Evolutionary conservation across 37 sponge, comb jelly and placozoan genomes (phyloP).

Genomic region (Bolinopsis microptera): DNA sequence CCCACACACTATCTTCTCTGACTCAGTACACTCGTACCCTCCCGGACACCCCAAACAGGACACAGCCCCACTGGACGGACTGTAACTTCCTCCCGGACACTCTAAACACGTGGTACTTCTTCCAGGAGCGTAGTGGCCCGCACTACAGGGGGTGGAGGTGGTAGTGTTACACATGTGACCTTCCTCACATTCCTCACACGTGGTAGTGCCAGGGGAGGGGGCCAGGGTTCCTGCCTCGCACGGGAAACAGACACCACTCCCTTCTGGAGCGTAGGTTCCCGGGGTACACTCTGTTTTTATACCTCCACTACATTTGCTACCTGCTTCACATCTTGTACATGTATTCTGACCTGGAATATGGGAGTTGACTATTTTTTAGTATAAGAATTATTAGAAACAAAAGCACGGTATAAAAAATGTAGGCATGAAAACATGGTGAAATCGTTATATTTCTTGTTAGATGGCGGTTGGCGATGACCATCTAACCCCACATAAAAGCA

Average conservation of each 20-base stretch:
- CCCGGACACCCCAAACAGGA: not conserved
- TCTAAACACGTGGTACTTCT: not conserved
- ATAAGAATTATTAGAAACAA: too few relatives aligned
- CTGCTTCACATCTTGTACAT: not conserved
- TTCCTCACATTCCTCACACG: not conserved
- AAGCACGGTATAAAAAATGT: too few relatives aligned
- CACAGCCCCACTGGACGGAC: not conserved
- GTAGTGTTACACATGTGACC: not conserved
- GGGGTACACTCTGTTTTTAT: not conserved
- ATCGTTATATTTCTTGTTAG: too few relatives aligned
- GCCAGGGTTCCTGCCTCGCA: not conserved
- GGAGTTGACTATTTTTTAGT: too few relatives aligned
- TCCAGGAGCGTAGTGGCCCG: not conserved
- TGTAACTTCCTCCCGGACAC: not conserved
- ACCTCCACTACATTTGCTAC: not conserved
- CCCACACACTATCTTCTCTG: not conserved
- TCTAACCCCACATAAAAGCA: too few relatives aligned
- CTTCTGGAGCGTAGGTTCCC: not conserved
- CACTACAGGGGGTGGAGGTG: not conserved
- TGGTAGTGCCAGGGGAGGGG: not conserved
- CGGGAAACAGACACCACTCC: not conserved
- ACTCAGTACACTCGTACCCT: conserved; percentile 15
- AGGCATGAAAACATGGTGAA: too few relatives aligned
- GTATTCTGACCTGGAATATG: too few relatives aligned
- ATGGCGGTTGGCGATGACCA: too few relatives aligned